Conservation (phyloP, 2,888 invertebrate genomes). For the Eupithecia subfuscata region DNA sequence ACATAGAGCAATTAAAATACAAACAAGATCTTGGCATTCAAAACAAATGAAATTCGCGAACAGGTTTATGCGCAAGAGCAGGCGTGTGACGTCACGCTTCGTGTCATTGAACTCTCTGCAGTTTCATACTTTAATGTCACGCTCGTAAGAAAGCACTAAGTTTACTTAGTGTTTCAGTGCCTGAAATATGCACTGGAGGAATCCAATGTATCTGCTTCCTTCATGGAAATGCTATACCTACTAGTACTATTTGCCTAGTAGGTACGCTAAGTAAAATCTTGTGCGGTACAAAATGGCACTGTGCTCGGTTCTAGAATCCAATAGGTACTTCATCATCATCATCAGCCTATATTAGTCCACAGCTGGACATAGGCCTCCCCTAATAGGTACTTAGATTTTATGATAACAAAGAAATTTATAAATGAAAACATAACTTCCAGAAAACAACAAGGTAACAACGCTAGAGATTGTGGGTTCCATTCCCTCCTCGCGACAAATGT, state of each 20-base stretch:
- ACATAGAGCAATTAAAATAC: constrained; percentile 22
- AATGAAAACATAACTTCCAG: too few relatives aligned
- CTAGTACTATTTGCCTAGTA: too few relatives aligned
- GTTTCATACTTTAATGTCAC: not conserved
- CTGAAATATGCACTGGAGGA: not conserved
- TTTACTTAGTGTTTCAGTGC: not conserved
- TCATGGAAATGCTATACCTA: not conserved
- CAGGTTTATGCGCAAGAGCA: constrained; percentile 43
- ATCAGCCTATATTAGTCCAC: too few relatives aligned
- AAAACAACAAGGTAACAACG: too few relatives aligned
- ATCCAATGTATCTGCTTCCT: not conserved
- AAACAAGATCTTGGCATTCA: constrained; percentile 8
- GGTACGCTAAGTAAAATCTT: too few relatives aligned
- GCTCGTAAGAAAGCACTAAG: not conserved
- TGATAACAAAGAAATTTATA: too few relatives aligned
- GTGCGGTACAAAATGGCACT: not conserved
- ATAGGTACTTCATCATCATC: too few relatives aligned
- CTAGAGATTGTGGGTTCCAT: too few relatives aligned
- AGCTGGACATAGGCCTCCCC: too few relatives aligned
- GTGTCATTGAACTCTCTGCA: constrained; percentile 46
- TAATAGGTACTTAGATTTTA: too few relatives aligned
- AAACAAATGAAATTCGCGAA: constrained; percentile 37
- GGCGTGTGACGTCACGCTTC: constrained; percentile 46
- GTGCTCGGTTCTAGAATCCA: too few relatives aligned
- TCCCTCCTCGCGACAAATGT: too few relatives aligned